Conservation (phyloP, 2,888 invertebrate genomes). For the Chrysolina oricalcia region DNA sequence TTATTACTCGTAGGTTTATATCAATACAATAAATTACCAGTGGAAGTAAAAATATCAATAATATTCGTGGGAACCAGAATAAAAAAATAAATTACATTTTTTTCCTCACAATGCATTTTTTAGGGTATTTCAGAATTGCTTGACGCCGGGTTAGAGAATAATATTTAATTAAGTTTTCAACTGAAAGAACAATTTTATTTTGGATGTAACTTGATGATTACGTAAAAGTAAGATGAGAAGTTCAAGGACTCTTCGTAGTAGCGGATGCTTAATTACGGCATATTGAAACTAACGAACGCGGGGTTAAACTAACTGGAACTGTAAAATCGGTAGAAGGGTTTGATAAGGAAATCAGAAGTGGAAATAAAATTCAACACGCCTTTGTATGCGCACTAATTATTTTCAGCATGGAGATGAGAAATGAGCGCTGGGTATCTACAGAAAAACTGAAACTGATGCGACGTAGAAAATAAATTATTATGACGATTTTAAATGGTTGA, state of each 20-base stretch:
- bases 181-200: neutral
- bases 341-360: neutral
- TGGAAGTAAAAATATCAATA: too few species aligned
- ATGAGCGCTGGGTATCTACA: too few species aligned
- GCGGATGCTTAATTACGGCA: slow-evolving; percentile 5
- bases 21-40: too few species aligned
- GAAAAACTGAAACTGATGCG: too few species aligned
- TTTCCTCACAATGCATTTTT: neutral
- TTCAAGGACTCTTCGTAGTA: neutral
- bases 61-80: too few species aligned
- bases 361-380: neutral
- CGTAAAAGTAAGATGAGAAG: neutral
- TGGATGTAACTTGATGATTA: neutral
- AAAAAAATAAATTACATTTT: too few species aligned
- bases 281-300: neutral
- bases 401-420: neutral
- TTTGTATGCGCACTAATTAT: neutral
- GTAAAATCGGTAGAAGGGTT: slow-evolving; percentile 15
- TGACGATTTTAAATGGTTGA: too few species aligned
- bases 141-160: too few species aligned
- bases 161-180: too few species aligned
- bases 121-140: neutral
- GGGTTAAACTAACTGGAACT: slow-evolving; percentile 13
- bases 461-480: too few species aligned
- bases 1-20: too few species aligned